Percentiles rank a stretch among this genome's conserved stretches.
Evolutionary conservation across 2,888 invertebrate species (phyloP).

Genomic region (Cloeon dipterum): DNA sequence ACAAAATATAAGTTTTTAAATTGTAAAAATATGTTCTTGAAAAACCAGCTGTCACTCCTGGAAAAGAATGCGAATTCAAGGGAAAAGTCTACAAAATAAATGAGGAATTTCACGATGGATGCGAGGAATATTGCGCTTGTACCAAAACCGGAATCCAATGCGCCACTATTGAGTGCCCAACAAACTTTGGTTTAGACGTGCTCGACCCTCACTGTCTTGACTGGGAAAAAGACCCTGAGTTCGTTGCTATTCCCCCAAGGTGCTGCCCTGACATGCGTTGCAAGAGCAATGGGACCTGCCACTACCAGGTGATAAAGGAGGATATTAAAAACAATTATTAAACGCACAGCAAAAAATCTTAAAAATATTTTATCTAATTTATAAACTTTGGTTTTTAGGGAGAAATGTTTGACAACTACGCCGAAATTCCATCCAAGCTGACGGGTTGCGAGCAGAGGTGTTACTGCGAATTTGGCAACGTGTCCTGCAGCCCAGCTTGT

Average conservation of each 20-base stretch:
- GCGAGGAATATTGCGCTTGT: constrained; percentile 57
- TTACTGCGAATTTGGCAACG: constrained; percentile 67
- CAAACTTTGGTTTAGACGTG: constrained; percentile 64
- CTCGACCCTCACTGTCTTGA: constrained; percentile 61
- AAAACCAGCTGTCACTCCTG: too few relatives aligned
- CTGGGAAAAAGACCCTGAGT: constrained; percentile 58
- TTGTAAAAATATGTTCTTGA: too few relatives aligned
- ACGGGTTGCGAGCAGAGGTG: constrained; percentile 67
- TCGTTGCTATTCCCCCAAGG: constrained; percentile 43
- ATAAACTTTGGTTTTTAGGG: neutral
- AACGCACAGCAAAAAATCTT: too few relatives aligned
- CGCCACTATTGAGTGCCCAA: constrained; percentile 57
- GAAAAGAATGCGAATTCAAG: constrained; percentile 14
- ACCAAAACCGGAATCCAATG: constrained; percentile 46
- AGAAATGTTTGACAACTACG: constrained; percentile 26
- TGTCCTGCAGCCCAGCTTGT: constrained; percentile 65
- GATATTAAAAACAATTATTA: too few relatives aligned
- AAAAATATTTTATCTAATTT: too few relatives aligned
- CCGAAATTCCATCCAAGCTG: constrained; percentile 51
- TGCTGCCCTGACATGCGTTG: constrained; percentile 67
- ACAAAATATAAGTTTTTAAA: too few relatives aligned
- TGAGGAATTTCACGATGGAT: constrained; percentile 62
- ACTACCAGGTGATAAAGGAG: constrained; percentile 38
- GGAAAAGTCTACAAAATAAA: constrained; percentile 13
- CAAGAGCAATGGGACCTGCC: constrained; percentile 60